Percentiles rank a stretch among this genome's conserved stretches.
Evolutionary conservation across 2,797 vertebrate genomes (phyloP).

Genomic region (Cossypha polioptera): DNA sequence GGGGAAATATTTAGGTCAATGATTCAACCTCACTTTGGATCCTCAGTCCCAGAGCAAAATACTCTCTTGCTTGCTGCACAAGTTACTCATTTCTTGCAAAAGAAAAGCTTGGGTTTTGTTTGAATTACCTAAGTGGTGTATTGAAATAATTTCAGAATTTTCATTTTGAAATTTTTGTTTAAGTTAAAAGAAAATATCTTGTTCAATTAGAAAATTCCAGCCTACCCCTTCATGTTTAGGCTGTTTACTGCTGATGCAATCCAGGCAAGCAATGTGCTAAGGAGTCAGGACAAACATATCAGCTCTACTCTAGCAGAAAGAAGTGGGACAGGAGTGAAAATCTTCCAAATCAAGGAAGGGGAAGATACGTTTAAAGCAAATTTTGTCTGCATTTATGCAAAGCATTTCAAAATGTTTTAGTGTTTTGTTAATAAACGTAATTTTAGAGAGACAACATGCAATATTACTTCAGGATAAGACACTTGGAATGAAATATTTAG

Average conservation of each 20-base stretch:
- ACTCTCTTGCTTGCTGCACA: not conserved
- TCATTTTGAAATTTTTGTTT: not conserved
- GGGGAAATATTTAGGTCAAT: not conserved
- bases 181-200: not conserved
- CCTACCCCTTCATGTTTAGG: not conserved
- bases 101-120: not conserved
- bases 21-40: not conserved
- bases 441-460: not conserved
- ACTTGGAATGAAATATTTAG: not conserved
- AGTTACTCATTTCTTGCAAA: not conserved
- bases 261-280: constrained; percentile 2
- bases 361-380: not conserved
- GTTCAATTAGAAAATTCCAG: not conserved
- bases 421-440: not conserved
- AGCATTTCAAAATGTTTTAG: not conserved
- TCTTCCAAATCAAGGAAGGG: not conserved
- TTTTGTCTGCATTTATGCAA: not conserved
- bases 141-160: not conserved
- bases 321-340: not conserved
- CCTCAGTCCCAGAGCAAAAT: not conserved
- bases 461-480: not conserved
- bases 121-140: not conserved
- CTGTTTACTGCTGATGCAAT: constrained; percentile 34
- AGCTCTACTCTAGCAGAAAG: not conserved
- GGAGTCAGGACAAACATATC: not conserved